Percentiles rank a stretch among this genome's conserved stretches.
phyloP scores from a whole-genome alignment of 2,888 invertebrate species.

The Dyspetes luteomarginatus region DNA sequence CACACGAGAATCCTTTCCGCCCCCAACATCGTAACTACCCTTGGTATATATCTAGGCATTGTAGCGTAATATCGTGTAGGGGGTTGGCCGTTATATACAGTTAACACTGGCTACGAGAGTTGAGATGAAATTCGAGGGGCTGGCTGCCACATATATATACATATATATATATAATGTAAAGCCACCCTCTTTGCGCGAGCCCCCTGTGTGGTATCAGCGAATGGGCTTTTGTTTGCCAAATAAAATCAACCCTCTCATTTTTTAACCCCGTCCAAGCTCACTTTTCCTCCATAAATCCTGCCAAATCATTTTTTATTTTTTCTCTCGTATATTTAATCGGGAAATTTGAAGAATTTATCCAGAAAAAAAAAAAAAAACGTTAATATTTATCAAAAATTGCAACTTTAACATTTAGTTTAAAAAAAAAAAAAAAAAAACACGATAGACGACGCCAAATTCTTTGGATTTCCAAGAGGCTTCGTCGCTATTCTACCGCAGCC shows the following conservation, averaged over 20 bases:
- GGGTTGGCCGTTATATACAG: slow-evolving; percentile 73
- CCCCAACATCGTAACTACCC: too few species aligned
- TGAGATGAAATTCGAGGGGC: slow-evolving; percentile 64
- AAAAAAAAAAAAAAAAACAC: not conserved
- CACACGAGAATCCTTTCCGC: too few species aligned
- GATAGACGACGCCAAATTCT: slow-evolving; percentile 39
- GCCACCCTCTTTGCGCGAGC: slow-evolving; percentile 14
- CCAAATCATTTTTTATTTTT: too few species aligned
- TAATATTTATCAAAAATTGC: too few species aligned
- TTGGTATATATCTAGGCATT: slow-evolving; percentile 68
- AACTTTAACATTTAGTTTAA: too few species aligned
- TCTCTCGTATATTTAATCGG: too few species aligned
- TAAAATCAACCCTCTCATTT: slow-evolving; percentile 32
- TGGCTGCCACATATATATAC: slow-evolving; percentile 22
- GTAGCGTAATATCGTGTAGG: slow-evolving; percentile 67
- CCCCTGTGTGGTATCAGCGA: slow-evolving; percentile 32
- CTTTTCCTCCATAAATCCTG: too few species aligned
- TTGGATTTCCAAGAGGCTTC: slow-evolving; percentile 35
- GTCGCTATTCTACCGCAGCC: slow-evolving; percentile 65
- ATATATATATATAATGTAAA: not conserved
- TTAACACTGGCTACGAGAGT: slow-evolving; percentile 67
- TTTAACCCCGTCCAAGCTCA: not conserved
- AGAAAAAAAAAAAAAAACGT: too few species aligned
- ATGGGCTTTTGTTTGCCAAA: slow-evolving; percentile 30
- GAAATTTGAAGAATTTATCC: too few species aligned